Conservation (phyloP, 2,797 vertebrate genomes). For the Sebastes kiyomatsui region DNA sequence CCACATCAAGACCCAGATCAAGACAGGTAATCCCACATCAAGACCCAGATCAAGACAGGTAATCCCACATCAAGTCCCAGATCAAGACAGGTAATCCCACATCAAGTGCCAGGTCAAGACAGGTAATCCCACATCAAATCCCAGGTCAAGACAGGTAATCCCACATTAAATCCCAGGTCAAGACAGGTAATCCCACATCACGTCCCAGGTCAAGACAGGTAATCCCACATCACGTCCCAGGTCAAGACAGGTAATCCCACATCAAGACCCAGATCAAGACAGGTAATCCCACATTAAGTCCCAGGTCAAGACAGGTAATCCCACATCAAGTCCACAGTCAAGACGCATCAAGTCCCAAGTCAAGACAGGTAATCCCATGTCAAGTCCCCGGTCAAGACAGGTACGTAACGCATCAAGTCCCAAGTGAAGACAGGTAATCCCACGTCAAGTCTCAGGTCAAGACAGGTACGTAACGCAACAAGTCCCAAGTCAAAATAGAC, state of each 20-base stretch:
- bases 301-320: background rate
- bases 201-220: background rate
- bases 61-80: background rate
- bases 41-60: accelerated
- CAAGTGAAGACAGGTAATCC: background rate
- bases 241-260: background rate
- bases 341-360: accelerated
- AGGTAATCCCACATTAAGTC: background rate
- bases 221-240: background rate
- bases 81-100: background rate
- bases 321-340: background rate
- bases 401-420: background rate
- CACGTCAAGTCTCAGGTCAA: background rate
- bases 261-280: background rate
- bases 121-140: background rate
- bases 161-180: background rate
- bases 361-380: background rate
- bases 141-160: background rate
- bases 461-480: background rate
- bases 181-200: background rate
- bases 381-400: background rate
- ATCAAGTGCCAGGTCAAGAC: accelerated
- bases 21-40: background rate
- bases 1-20: accelerated
- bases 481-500: too few relatives aligned